A percentile compares a stretch with the other conserved stretches of the same genome.
These are phyloP conservation scores for Gnathonemus longibarbis DNA, from an alignment of 2,113 vertebrate species.

Conservation along the genomic window DNA sequence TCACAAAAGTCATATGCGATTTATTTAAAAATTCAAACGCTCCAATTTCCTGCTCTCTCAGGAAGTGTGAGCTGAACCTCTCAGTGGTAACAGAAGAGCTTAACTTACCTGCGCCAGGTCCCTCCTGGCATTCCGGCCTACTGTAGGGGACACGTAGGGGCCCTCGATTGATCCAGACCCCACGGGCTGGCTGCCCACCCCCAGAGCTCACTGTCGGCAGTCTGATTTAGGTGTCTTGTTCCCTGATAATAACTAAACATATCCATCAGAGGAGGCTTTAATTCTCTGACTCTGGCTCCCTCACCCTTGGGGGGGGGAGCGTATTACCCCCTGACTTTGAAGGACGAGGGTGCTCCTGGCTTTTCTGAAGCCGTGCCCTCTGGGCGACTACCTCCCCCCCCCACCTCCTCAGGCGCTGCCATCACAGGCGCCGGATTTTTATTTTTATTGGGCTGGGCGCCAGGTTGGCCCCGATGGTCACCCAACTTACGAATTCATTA, in stretches of 20 bases:
- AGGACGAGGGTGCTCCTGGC: not conserved
- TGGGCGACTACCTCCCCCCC: not conserved
- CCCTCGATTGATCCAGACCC: not conserved
- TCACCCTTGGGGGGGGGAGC: not conserved
- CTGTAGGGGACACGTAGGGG: not conserved
- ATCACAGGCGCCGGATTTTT: constrained; percentile 16
- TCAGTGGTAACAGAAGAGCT: not conserved
- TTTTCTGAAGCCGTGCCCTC: not conserved
- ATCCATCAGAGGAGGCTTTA: not conserved
- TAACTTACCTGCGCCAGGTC: not conserved
- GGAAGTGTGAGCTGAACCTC: not conserved
- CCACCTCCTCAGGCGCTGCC: constrained; percentile 20
- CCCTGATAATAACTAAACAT: not conserved
- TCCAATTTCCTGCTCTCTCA: not conserved
- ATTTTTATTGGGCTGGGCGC: not conserved
- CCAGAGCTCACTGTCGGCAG: not conserved
- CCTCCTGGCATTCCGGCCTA: too few relatives aligned
- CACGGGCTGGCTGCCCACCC: not conserved
- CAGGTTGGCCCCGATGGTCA: not conserved
- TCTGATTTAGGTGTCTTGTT: not conserved
- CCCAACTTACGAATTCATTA: constrained; percentile 17
- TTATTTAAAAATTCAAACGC: not conserved
- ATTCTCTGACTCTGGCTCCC: not conserved
- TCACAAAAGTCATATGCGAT: not conserved
- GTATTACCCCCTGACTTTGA: not conserved